These are phyloP conservation scores for Notarius quadriscutis DNA, from an alignment of 2,113 vertebrate species.

Conservation along the genomic window DNA sequence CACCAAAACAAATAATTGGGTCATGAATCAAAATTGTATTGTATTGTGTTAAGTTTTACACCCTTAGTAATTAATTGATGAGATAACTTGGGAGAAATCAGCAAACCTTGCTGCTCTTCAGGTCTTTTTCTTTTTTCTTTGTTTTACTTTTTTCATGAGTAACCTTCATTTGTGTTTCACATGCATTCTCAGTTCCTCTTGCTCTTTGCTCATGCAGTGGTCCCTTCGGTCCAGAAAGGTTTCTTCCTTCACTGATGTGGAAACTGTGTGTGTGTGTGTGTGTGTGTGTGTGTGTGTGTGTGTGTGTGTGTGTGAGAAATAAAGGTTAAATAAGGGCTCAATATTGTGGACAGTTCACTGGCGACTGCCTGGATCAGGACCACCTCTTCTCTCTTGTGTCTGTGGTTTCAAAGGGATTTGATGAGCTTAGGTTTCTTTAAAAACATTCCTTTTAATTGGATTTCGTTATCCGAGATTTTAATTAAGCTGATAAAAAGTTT, in stretches of 20 bases:
- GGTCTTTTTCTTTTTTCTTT: background rate
- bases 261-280: slow-evolving; percentile 25
- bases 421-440: slow-evolving; percentile 49
- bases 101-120: background rate
- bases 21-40: background rate
- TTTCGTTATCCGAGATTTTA: slow-evolving; percentile 52
- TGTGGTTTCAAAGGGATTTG: slow-evolving; percentile 48
- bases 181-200: background rate
- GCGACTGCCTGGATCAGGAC: slow-evolving; percentile 38
- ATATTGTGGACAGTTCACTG: slow-evolving; percentile 25
- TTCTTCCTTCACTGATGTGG: slow-evolving; percentile 46
- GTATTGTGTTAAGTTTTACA: background rate
- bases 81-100: background rate
- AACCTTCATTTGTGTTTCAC: slow-evolving; percentile 14
- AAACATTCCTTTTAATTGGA: slow-evolving; percentile 53
- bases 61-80: background rate
- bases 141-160: background rate
- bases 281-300: slow-evolving; percentile 17
- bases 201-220: slow-evolving; percentile 8
- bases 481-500: slow-evolving; percentile 51
- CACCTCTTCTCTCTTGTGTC: slow-evolving; percentile 38
- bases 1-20: background rate
- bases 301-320: slow-evolving; percentile 21
- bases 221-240: slow-evolving; percentile 39
- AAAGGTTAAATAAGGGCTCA: slow-evolving; percentile 25